Percentiles rank a stretch among this genome's conserved stretches.
These are phyloP conservation scores for Lasioglossum figueresi DNA, from an alignment of 2,888 invertebrate species.

Conservation along the genomic window DNA sequence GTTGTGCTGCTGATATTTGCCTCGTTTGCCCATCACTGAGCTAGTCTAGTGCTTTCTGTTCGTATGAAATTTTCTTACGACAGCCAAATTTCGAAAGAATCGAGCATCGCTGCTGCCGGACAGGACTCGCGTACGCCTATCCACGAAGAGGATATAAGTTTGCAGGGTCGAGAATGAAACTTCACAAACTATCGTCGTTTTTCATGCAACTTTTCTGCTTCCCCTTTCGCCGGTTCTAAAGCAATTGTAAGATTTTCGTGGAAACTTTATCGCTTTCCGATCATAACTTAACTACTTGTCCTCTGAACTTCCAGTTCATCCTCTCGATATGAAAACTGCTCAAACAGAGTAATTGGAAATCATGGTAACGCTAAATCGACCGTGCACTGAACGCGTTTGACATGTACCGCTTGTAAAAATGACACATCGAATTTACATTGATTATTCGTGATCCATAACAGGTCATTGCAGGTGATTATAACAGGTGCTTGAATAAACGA, in stretches of 20 bases:
- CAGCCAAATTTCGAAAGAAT: conserved; percentile 19
- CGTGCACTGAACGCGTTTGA: background rate
- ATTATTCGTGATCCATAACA: background rate
- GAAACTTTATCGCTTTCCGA: conserved; percentile 48
- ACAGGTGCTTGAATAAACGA: background rate
- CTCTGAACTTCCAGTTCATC: background rate
- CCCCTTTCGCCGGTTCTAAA: conserved; percentile 17
- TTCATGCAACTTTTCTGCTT: conserved; percentile 49
- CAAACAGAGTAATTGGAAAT: background rate
- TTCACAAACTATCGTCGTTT: conserved; percentile 52
- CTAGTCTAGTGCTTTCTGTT: background rate
- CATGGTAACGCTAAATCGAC: background rate
- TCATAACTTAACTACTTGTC: conserved; percentile 36
- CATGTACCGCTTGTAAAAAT: background rate
- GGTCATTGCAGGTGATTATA: too few species aligned
- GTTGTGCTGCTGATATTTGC: too few species aligned
- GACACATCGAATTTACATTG: background rate
- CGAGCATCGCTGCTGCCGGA: background rate
- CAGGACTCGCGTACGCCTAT: conserved; percentile 9
- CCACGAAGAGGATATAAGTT: conserved; percentile 29
- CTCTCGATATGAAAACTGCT: background rate
- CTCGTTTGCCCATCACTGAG: too few species aligned
- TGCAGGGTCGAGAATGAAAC: conserved; percentile 1
- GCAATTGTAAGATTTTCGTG: conserved; percentile 47
- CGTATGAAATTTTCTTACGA: conserved; percentile 26